Conservation (phyloP, 2,797 vertebrate species). For the Erethizon dorsatum region DNA sequence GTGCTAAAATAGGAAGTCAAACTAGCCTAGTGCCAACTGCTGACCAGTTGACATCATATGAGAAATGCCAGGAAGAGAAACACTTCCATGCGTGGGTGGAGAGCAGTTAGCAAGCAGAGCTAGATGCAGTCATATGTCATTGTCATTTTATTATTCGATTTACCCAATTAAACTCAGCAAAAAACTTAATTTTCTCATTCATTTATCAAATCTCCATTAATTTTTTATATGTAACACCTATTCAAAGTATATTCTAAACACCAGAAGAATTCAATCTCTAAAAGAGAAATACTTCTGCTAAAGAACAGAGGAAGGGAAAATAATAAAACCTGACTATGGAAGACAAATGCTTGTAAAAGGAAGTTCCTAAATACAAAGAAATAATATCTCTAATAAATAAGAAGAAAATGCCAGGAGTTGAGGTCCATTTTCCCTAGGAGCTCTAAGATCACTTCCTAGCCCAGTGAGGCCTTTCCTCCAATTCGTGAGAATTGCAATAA, state of each 20-base stretch:
- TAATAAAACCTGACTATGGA: constrained; percentile 10
- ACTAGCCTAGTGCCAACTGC: neutral
- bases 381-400: neutral
- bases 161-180: constrained; percentile 12
- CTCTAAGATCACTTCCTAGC: constrained; percentile 55
- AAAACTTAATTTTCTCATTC: neutral
- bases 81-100: neutral
- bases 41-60: neutral
- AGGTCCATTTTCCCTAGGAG: constrained; percentile 52
- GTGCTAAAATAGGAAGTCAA: neutral
- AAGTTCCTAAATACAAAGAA: constrained; percentile 63
- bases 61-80: constrained; percentile 15
- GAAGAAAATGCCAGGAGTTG: constrained; percentile 26
- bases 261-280: neutral
- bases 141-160: neutral
- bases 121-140: neutral
- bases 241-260: constrained; percentile 31
- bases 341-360: constrained; percentile 31
- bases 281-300: constrained; percentile 42
- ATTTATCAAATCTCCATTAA: constrained; percentile 8
- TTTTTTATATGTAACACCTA: neutral
- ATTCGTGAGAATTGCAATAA: constrained; percentile 65
- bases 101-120: neutral
- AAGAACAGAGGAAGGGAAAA: constrained; percentile 45
- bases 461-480: constrained; percentile 40